phyloP scores from a whole-genome alignment of 2,888 invertebrate species.

The Cheilosia scutellata region DNA sequence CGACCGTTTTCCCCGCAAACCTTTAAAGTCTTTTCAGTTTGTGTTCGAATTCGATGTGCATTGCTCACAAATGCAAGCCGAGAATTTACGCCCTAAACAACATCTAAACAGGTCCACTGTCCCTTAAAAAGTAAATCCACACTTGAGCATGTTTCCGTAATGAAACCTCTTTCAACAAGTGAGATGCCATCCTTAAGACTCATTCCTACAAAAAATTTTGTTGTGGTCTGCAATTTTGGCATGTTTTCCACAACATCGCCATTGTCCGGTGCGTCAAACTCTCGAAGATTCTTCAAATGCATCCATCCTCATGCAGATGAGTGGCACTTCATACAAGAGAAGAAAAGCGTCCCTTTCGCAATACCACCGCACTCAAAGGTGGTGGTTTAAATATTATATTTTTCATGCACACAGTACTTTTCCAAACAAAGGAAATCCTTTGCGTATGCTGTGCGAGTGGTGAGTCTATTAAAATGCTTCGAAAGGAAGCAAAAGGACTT shows the following conservation, averaged over 20 bases:
- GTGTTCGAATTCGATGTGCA: too few species aligned
- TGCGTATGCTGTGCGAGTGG: slow-evolving; percentile 59
- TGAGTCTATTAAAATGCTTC: slow-evolving; percentile 52
- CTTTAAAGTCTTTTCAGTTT: too few species aligned
- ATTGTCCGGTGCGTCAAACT: slow-evolving; percentile 64
- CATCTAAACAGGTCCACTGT: neutral
- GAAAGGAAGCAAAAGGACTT: slow-evolving; percentile 42
- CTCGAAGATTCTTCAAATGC: slow-evolving; percentile 69
- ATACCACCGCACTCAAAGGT: slow-evolving; percentile 55
- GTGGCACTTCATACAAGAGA: slow-evolving; percentile 56
- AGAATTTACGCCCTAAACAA: too few species aligned
- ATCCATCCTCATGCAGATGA: slow-evolving; percentile 74
- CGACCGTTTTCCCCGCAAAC: too few species aligned
- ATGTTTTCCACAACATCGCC: slow-evolving; percentile 62
- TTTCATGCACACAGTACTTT: slow-evolving; percentile 20
- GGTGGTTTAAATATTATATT: slow-evolving; percentile 61
- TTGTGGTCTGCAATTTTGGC: slow-evolving; percentile 57
- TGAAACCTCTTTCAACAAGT: slow-evolving; percentile 56
- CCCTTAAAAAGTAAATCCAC: slow-evolving; percentile 24
- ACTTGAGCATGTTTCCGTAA: slow-evolving; percentile 53
- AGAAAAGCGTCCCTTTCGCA: slow-evolving; percentile 44
- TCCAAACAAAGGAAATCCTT: slow-evolving; percentile 69
- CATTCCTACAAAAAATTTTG: neutral
- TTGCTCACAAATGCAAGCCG: too few species aligned
- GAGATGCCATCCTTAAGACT: slow-evolving; percentile 24